Evolutionary conservation across 37 sponge, comb jelly and placozoan species (phyloP), one percentile per base, ranked within the genome.

Genomic region (Agelas oroides): DNA sequence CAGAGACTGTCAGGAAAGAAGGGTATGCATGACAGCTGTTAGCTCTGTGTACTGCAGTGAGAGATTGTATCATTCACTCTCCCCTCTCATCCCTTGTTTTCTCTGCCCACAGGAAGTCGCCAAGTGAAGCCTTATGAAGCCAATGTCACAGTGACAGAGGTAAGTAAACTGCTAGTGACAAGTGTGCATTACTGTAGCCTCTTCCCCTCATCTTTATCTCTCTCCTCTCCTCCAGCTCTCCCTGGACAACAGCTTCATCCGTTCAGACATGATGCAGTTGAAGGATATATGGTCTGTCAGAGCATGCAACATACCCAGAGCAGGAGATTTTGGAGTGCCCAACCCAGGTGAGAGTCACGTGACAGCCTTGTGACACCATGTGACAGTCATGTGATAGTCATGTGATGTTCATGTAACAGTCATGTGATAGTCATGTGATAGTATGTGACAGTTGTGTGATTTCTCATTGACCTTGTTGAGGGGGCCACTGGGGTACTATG

Each of bases 1-100:
- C 94, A 93, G 94, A 89, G 82, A 80, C 75, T 88, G 27, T 61
- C 80, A 11, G 89, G 89, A n/a, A 92, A 92, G 71, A 92, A 92
- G 39, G 37, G 84, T 84, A 35, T 3, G 46, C 46, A 46, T 46
- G 46, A 8, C 46, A 46, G 46, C 8, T 46, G 46, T 8, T 46
- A 12, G 46, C 6, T 46, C 46, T 46, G 6, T 46, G 46, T 46
- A 12, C 6, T 8, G 3, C 46, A 46, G 46, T 12, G 3, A 8
- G 3, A 46, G n/a, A n/a, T n/a, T 8, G 8, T 46, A 8, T 46
- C 46, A 46, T 12, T 46, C 46, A 46, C 3, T 46, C 46, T 46
- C 6, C 46, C 8, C 46, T 8, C 46, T 46, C n/a, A n/a, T n/a
- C n/a, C n/a, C n/a, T n/a, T n/a, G n/a, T n/a, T n/a, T n/a, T n/a